Evolutionary conservation across 2,888 invertebrate species (phyloP), one percentile per base, ranked within the genome.

Genomic region (Cremastinae sp.): DNA sequence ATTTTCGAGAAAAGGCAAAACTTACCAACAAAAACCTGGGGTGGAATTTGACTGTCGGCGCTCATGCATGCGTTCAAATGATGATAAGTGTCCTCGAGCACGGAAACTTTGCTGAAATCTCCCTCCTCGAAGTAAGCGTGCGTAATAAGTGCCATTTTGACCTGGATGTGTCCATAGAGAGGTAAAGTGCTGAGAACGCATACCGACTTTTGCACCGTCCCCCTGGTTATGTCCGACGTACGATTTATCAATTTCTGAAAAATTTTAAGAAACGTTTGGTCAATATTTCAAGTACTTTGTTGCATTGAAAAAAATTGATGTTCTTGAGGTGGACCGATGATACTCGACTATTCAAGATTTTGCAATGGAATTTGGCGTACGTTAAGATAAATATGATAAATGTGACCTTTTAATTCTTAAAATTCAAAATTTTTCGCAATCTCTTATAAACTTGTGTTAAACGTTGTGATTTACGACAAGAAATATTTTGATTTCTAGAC

Each of bases 151-250:
- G 97, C 95, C 92, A 99, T 94, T 91, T 99, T 99, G 79, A 97
- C 96, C 88, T 98, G 97, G 74, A 98, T 95, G 70, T 97, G 95
- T 0, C 99, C 99, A 91, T 96, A 99, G 9, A 99, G 92, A 2
- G 99, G 99, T 79, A 95, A 92, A 73, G 93, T 93, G 84, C 97
- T 97, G 71, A 99, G 91, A 14, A 99, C 97, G 91, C 98, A 98
- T 0, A 99, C 98, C 85, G 98, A 97, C 90, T 99, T 99, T 91
- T 99, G 99, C 12, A 99, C 98, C 2, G 98, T 97, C 85, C 97
- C 97, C 82, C 99, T 92, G 0, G 99, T 99, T 87, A 99, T 97
- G 87, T 99, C 98, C 1, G 97, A 96, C 1, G 97, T 97, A 82
- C 95, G 95, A 87, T 96, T 96, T 85, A 96, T 94, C 43, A 99